Conservation (phyloP, 2,113 vertebrate species). For the Pachypanchax playfairii region DNA sequence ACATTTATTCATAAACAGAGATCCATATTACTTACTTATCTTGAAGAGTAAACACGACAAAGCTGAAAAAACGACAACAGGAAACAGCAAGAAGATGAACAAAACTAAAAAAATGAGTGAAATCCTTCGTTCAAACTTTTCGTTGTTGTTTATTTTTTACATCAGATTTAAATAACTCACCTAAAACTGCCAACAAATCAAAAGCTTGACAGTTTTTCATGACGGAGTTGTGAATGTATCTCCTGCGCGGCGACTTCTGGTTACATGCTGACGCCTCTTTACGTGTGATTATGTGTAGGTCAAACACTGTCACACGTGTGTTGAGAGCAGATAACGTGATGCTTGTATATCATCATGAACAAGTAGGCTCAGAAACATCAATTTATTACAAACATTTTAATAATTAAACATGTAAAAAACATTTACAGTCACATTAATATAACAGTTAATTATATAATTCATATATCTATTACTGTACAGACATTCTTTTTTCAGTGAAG, state of each 20-base stretch:
- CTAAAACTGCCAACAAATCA: constrained; percentile 53
- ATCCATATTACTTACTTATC: constrained; percentile 55
- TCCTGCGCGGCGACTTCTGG: constrained; percentile 19
- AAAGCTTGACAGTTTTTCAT: constrained; percentile 51
- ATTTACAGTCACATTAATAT: no score
- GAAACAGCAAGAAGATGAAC: not conserved
- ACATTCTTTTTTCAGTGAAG: no score
- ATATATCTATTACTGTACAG: no score
- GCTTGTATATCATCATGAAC: not conserved
- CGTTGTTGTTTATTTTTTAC: no score
- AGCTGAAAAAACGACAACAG: constrained; percentile 47
- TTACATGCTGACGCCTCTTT: not conserved
- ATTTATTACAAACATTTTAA: constrained; percentile 13
- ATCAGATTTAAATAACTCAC: constrained; percentile 60
- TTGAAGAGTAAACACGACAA: constrained; percentile 37
- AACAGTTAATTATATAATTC: no score
- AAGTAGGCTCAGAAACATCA: not conserved
- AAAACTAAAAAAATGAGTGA: no score
- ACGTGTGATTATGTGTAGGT: not conserved
- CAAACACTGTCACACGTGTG: constrained; percentile 47
- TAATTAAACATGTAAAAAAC: not conserved
- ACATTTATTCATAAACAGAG: not conserved
- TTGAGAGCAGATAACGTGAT: constrained; percentile 63
- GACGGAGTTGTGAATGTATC: constrained; percentile 24
- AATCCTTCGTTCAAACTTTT: no score